Base-by-base conservation (phyloP, 2,888 invertebrate genomes). In the Tridacna crocea region DNA sequence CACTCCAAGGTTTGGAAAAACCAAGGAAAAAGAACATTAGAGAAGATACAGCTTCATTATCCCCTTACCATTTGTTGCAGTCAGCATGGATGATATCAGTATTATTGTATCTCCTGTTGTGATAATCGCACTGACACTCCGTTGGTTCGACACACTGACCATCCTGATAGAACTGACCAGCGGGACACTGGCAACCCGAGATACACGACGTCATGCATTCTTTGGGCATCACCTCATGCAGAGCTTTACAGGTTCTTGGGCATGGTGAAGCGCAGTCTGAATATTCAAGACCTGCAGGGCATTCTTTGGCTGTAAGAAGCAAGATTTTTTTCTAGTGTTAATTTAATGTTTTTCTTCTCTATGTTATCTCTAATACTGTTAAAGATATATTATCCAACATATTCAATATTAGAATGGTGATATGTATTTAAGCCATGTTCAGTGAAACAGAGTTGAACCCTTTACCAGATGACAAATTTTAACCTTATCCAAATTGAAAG, bases 121-220 rank as follows among this genome's bases (percentile, higher is more conserved):
- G 87, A 61, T 88, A 89, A 73, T 83, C 75, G 80, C 92, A 92
- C 19, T 91, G 88, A 76, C 92, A 92, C 0, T 83, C 78, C 12
- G 85, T 82, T 4, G 89, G 83, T 36, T 74, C 55, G 15, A 92
- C 85, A 86, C 93, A 93, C 55, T 83, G 26, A 12, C 90, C 91
- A 36, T 91, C 82, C 78, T 91, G 89, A 15, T 90, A 79, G 77
- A 97, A 96, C 0, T 96, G 96, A 0, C 97, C 98, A 15, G 96
- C 95, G 0, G 97, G 97, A 93, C 98, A 98, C 95, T 97, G 97
- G 93, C 98, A 98, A 0, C 98, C 98, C 92, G 98, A 98, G 73
- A 97, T 96, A 90, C 98, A 98, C 4, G 95, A 94, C 68, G 75
- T 63, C 65, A 75, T 72, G 58, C 87, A 87, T 17, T 73, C 70